Base-by-base conservation (phyloP, 2,797 vertebrate species). In the Sebastes matsubarae region DNA sequence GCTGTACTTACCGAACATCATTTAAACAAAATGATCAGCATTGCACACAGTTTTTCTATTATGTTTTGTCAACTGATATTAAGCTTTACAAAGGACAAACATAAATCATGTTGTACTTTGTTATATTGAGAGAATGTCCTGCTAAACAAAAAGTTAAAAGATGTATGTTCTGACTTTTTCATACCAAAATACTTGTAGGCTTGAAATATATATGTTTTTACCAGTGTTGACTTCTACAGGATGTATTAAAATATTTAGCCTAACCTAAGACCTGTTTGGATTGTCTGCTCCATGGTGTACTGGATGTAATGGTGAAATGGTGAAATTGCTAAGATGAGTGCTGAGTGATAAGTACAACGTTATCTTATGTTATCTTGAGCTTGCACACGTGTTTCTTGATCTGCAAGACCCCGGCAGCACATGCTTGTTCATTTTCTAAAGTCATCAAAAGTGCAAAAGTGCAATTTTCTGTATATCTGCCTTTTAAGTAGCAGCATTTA, bases 381-480 rank as follows among this genome's bases (percentile, higher is more conserved):
- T 36, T 64, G 9, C 32, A 14, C 64, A 25, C 38, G 13, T 55
- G 58, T 64, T 60, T 50, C 27, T 57, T 34, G 11, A 46, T 78
- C 68, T 38, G 24, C 22, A 58, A 38, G 30, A 58, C 67, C 50
- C 22, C 18, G 32, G 22, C 75, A 57, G 29, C 13, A 59, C 20
- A 59, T 36, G n/a, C 55, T 54, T 30, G n/a, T 58, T 30, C 18
- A 6, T 72, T 54, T 54, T 54, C 20, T 79, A 61, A 64, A 75
- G 67, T 70, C 58, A 58, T 57, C 27, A 70, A 63, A 74, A 68
- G 34, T 57, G 13, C 42, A 79, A 65, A 32, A 65, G 59, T 59
- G 30, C 57, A 55, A 50, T 13, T 75, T 11, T 1, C 25, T 20
- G 14, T 34, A 55, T 58, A 27, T 59, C 27, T 76, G 18, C 38